These are phyloP conservation scores for Danaus melanippus DNA, from an alignment of 1,140 invertebrate genomes.

Conservation along the genomic window DNA sequence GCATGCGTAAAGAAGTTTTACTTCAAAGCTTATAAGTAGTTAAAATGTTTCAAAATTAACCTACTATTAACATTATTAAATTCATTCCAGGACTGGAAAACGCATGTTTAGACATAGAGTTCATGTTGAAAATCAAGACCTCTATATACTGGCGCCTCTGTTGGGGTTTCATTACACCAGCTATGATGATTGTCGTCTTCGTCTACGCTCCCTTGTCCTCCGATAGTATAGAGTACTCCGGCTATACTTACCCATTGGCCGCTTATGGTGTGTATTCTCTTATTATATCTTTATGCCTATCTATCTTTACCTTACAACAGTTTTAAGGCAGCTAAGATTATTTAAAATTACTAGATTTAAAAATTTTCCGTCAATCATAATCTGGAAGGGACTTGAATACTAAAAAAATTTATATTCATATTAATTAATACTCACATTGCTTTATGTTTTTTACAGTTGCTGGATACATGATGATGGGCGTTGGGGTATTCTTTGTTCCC, in stretches of 20 bases:
- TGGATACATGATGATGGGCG: slow-evolving; percentile 41
- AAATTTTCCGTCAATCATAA: not conserved
- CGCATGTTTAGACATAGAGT: slow-evolving; percentile 82
- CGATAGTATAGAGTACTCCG: slow-evolving; percentile 71
- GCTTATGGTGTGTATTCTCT: slow-evolving; percentile 32
- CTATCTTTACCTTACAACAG: not conserved
- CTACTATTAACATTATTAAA: not conserved
- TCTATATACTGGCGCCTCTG: slow-evolving; percentile 85
- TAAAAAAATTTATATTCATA: no score
- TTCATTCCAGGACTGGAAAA: slow-evolving; percentile 75
- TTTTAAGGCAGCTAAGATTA: not conserved
- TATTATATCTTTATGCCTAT: slow-evolving; percentile 6
- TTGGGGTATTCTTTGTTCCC: slow-evolving; percentile 35
- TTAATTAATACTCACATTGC: no score
- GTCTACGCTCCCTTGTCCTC: slow-evolving; percentile 74
- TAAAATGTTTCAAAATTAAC: no score
- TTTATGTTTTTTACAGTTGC: slow-evolving; percentile 31
- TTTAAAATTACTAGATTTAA: not conserved
- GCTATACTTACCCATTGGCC: slow-evolving; percentile 35
- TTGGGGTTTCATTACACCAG: slow-evolving; percentile 83
- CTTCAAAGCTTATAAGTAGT: no score
- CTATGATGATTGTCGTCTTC: slow-evolving; percentile 80
- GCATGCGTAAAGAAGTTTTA: no score
- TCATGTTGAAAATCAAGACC: slow-evolving; percentile 82
- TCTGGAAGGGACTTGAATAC: not conserved